Conservation (phyloP, 2,888 invertebrate species). For the Cephus nigrinus region DNA sequence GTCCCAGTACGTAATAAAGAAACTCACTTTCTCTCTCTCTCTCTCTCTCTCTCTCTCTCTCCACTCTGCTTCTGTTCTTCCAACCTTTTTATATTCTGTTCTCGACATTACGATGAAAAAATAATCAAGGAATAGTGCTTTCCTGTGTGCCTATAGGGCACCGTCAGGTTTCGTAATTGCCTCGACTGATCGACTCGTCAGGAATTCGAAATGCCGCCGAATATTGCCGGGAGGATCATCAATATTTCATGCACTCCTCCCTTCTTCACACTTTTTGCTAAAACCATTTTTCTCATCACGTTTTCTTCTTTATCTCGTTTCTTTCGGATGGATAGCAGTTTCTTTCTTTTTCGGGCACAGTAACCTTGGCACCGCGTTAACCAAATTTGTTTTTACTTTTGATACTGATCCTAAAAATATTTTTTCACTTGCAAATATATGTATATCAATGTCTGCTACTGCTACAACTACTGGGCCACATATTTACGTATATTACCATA, state of each 20-base stretch:
- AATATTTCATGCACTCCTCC: not conserved
- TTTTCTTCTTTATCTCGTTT: not conserved
- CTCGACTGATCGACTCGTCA: not conserved
- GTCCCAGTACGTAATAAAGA: too few relatives aligned
- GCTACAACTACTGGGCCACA: not conserved
- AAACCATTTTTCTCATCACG: not conserved
- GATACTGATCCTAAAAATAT: not conserved
- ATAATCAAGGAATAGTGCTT: not conserved
- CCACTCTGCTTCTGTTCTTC: not conserved
- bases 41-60: not conserved
- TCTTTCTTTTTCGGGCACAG: too few relatives aligned
- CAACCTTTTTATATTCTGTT: not conserved
- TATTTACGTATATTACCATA: not conserved
- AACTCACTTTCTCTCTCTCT: not conserved
- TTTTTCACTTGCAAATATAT: not conserved
- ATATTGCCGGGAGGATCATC: not conserved
- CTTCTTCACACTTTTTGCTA: not conserved
- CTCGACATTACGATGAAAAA: not conserved
- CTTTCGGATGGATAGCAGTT: not conserved
- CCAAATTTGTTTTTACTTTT: not conserved
- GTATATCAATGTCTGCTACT: not conserved
- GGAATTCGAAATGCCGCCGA: not conserved
- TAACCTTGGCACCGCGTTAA: not conserved
- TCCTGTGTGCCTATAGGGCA: not conserved
- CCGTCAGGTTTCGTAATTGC: not conserved